These are phyloP conservation scores for Nibea coibor DNA, from an alignment of 2,113 vertebrate genomes.

Conservation along the genomic window DNA sequence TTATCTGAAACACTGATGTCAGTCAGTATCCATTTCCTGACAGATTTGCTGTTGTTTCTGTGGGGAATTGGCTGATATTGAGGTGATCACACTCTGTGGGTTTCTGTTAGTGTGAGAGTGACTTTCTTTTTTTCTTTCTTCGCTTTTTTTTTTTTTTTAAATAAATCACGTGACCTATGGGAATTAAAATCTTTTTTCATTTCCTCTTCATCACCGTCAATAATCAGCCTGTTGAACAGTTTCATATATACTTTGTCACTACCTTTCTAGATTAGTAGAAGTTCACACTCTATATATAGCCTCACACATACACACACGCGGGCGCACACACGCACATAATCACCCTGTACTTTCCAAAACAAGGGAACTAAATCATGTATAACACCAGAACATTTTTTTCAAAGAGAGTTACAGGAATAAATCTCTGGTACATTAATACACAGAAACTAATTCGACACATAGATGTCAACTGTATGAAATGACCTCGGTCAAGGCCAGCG, in stretches of 20 bases:
- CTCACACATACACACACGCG: neutral
- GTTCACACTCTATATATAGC: neutral
- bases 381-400: neutral
- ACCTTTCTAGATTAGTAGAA: slow-evolving; percentile 16
- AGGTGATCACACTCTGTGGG: slow-evolving; percentile 8
- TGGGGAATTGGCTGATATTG: slow-evolving; percentile 21
- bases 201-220: slow-evolving; percentile 67
- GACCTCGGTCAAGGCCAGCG: neutral
- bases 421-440: neutral
- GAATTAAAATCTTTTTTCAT: slow-evolving; percentile 66
- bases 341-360: slow-evolving; percentile 36
- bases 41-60: neutral
- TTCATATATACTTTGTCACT: slow-evolving; percentile 34
- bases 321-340: neutral
- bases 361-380: slow-evolving; percentile 9
- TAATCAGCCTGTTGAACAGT: slow-evolving; percentile 51
- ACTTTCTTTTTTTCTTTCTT: slow-evolving; percentile 12
- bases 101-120: slow-evolving; percentile 29
- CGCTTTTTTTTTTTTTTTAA: slow-evolving; percentile 19
- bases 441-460: neutral
- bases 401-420: neutral
- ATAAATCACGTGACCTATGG: slow-evolving; percentile 61
- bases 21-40: neutral
- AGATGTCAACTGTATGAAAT: neutral
- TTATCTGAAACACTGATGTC: neutral